Base-by-base conservation (phyloP, 2,113 vertebrate species). In the Sander vitreus region DNA sequence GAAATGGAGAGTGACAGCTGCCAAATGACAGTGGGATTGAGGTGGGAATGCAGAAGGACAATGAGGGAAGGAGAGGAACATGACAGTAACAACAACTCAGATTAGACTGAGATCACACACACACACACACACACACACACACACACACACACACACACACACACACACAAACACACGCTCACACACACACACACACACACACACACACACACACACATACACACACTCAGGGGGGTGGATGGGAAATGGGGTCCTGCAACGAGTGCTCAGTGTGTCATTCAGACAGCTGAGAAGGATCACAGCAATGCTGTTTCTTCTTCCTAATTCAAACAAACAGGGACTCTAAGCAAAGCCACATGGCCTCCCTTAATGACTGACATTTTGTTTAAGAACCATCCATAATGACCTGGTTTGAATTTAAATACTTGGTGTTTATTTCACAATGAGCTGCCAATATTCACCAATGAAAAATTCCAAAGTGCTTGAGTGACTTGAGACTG, bases 61-160 rank as follows among this genome's bases (percentile, higher is more conserved):
- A 91, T 94, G 94, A 95, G 94, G 93, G 93, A 96, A 95, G 94
- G 95, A 95, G 94, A 93, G 86, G 95, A 96, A 96, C 96, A 96
- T 97, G 96, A 98, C 97, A 97, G 96, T 94, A 96, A 96, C 96
- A 97, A 93, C 93, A 86, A 91, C 93, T 93, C 94, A 95, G 93
- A 97, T 98, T 97, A 98, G 94, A 97, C 93, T 87, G 92, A 66
- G 54, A 86, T 86, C 68, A 33, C 57, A 54, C 58, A 73, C 68
- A n/a, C 67, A 64, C 23, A 51, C 48, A 6, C 51, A 13, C 54
- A n/a, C 60, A 50, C 62, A 59, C 59, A 21, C 54, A 55, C 45
- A 60, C 70, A 54, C 72, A 76, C 71, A 78, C 57, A 59, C 67
- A 71, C 83, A 74, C 62, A 63, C 70, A 77, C 58, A 71, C 59